Conservation (phyloP, 1,140 invertebrate genomes). For the Teleopsis dalmanni region DNA sequence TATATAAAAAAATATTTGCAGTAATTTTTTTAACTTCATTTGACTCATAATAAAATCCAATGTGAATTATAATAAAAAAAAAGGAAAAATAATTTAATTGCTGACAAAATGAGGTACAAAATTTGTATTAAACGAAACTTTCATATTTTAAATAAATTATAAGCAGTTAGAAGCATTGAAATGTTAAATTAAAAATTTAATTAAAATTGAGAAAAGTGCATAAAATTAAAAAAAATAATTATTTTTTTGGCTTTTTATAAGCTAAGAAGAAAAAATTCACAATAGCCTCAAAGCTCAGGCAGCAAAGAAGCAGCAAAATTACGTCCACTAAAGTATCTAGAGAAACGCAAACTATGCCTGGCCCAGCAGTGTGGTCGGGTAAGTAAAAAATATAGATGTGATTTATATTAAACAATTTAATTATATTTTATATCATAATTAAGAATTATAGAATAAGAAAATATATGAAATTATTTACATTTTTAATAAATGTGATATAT, state of each 20-base stretch:
- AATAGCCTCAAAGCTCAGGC: background rate
- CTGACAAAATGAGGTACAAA: background rate
- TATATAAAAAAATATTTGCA: too few species aligned
- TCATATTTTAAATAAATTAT: background rate
- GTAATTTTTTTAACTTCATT: too few species aligned
- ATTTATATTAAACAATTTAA: too few species aligned
- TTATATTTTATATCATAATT: too few species aligned
- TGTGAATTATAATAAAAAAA: background rate
- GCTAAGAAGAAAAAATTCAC: background rate
- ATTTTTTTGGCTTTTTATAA: background rate
- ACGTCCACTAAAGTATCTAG: conserved; percentile 18
- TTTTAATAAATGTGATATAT: too few species aligned
- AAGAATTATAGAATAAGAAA: too few species aligned
- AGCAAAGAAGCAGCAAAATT: conserved; percentile 19
- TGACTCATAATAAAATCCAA: too few species aligned
- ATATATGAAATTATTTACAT: too few species aligned
- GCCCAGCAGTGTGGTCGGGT: conserved; percentile 44
- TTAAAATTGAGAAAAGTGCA: background rate
- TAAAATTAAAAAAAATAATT: background rate
- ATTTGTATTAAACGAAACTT: background rate
- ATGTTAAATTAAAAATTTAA: background rate
- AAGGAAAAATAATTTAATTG: background rate
- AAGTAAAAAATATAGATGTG: too few species aligned
- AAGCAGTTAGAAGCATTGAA: background rate
- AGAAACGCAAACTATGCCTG: conserved; percentile 34